Evolutionary conservation across 2,888 invertebrate species (phyloP).

Genomic region (Tiliacea citrago): DNA sequence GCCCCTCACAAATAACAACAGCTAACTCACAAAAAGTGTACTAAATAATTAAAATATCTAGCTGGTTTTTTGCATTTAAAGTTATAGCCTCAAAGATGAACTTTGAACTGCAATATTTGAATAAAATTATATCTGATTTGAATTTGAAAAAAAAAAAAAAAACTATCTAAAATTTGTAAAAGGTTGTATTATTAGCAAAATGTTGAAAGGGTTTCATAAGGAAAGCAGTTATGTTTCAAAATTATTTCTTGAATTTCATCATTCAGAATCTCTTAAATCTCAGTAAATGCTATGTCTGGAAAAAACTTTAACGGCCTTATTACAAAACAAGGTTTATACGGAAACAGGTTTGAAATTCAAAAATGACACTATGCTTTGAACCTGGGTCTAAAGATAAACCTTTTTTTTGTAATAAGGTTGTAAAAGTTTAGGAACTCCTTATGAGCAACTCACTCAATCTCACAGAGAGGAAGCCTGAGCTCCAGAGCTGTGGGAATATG

Average conservation of each 20-base stretch:
- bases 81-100: slow-evolving; percentile 36
- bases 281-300: not conserved
- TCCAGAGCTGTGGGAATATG: too few species aligned
- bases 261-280: not conserved
- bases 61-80: not conserved
- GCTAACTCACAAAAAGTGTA: not conserved
- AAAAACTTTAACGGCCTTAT: too few species aligned
- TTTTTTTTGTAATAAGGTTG: too few species aligned
- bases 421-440: not conserved
- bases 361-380: too few species aligned
- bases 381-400: too few species aligned
- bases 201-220: too few species aligned
- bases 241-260: slow-evolving; percentile 7
- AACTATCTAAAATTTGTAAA: not conserved
- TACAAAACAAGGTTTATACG: too few species aligned
- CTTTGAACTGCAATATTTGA: slow-evolving; percentile 24
- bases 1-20: too few species aligned
- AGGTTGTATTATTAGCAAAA: too few species aligned
- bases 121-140: slow-evolving; percentile 30
- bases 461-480: too few species aligned
- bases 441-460: not conserved
- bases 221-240: too few species aligned
- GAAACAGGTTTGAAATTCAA: too few species aligned
- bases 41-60: not conserved
- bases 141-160: not conserved